These are phyloP conservation scores for Chrosomus eos DNA, from an alignment of 2,797 vertebrate species.

Conservation along the genomic window DNA sequence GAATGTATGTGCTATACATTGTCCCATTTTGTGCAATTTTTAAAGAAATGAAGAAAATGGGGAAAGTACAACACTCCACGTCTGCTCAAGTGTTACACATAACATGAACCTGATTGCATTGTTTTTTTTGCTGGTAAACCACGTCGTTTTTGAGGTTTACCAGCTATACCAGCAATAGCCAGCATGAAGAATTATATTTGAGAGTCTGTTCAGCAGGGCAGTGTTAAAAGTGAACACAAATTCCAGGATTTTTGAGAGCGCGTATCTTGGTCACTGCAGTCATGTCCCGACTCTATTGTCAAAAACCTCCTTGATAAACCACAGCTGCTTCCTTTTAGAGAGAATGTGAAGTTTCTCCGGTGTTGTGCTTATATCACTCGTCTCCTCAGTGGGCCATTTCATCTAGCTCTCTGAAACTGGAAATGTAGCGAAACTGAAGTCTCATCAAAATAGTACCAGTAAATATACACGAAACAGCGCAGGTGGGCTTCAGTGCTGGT, in stretches of 20 bases:
- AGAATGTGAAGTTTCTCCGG: conserved; percentile 25
- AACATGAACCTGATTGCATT: neutral
- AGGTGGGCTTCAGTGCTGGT: conserved; percentile 27
- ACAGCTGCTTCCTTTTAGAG: conserved; percentile 52
- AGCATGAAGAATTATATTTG: neutral
- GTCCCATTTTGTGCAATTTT: neutral
- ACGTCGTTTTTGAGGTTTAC: neutral
- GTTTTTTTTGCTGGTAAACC: neutral
- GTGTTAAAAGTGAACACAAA: neutral
- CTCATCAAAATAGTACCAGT: neutral
- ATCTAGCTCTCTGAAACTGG: neutral
- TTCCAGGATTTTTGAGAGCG: neutral
- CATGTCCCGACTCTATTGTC: neutral
- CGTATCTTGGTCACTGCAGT: neutral
- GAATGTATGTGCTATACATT: neutral
- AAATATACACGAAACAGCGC: neutral
- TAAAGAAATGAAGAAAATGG: neutral
- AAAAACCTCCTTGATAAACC: conserved; percentile 20
- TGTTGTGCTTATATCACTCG: conserved; percentile 3
- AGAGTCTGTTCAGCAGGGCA: neutral
- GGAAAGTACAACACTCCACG: neutral
- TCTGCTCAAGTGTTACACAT: neutral
- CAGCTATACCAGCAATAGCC: neutral
- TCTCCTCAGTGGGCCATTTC: conserved; percentile 9
- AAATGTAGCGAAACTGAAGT: neutral